Evolutionary conservation across 2,797 vertebrate species (phyloP), one percentile per base, ranked within the genome.

Genomic region (Limosa lapponica): DNA sequence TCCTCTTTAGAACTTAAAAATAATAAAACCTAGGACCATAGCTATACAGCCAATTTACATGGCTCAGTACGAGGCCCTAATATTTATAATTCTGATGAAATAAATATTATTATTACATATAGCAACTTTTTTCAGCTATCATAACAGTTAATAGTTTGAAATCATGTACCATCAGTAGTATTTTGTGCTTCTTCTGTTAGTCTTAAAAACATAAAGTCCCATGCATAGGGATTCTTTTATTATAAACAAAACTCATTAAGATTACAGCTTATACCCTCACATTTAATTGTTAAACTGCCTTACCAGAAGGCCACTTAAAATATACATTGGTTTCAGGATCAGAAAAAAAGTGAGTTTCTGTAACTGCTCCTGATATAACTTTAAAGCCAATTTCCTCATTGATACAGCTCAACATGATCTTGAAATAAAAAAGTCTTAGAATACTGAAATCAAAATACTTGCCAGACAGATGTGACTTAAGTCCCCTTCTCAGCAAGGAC

Each of bases 401-500:
- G 77, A n/a, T 19, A 24, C 17, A 67, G 54, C 51, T 72, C 32
- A 89, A 37, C 30, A 27, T 9, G 16, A 77, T 46, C 67, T 28
- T 54, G 28, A 69, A 57, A 30, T 49, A 58, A 46, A 61, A 52
- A 64, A 49, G 27, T 43, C 49, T 65, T 20, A 32, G 11, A 67
- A 87, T 27, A 67, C 1, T 37, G 70, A 90, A 90, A 95, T 65
- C 18, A 58, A 85, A 93, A 90, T 95, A 95, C 96, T 94, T 96
- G 95, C 94, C 97, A 93, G 74, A 34, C 39, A 94, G 93, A 80
- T 36, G 81, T 79, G 82, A 91, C 78, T 91, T 87, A 91, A 95
- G 36, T 75, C 89, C 87, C 82, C 72, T 93, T 71, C 39, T n/a
- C 10, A 73, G 71, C 80, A 91, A 89, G 81, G 71, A 41, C 87